phyloP scores from a whole-genome alignment of 2,888 invertebrate genomes.

The Buathra laborator region DNA sequence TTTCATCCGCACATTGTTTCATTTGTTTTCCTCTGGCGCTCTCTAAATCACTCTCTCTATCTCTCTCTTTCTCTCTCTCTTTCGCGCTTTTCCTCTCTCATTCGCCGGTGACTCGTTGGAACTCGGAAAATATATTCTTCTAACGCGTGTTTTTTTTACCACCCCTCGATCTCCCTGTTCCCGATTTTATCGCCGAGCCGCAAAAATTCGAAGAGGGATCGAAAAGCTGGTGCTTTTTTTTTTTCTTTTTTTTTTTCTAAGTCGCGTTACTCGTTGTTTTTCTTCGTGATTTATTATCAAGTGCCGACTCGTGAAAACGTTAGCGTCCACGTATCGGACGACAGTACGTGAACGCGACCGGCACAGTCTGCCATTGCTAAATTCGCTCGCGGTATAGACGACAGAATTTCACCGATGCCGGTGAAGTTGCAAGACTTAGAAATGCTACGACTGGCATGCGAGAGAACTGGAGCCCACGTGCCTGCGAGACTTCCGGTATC shows the following conservation, averaged over 20 bases:
- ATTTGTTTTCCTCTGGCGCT: constrained; percentile 37
- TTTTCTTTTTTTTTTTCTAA: constrained; percentile 17
- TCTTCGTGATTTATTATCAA: constrained; percentile 6
- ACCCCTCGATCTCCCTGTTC: constrained; percentile 17
- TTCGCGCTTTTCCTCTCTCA: constrained; percentile 6
- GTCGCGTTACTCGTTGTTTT: constrained; percentile 7
- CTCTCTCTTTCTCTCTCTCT: background rate
- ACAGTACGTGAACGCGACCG: background rate
- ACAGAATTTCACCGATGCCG: constrained; percentile 8
- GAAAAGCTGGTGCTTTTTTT: constrained; percentile 5
- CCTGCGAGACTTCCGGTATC: constrained; percentile 17
- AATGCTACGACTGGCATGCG: background rate
- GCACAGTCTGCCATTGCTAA: background rate
- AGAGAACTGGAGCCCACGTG: constrained; percentile 9
- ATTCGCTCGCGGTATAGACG: background rate
- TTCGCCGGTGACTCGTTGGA: constrained; percentile 20
- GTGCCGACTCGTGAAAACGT: background rate
- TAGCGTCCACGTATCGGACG: background rate
- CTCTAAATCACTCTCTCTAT: constrained; percentile 19
- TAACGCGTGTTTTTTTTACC: constrained; percentile 5
- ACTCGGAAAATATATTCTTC: constrained; percentile 61
- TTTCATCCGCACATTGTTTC: constrained; percentile 28
- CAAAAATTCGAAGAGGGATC: constrained; percentile 29
- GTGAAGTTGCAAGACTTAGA: constrained; percentile 11
- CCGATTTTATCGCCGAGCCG: constrained; percentile 23